Evolutionary conservation across 2,113 vertebrate genomes (phyloP).

Genomic region (Pelmatolapia mariae): DNA sequence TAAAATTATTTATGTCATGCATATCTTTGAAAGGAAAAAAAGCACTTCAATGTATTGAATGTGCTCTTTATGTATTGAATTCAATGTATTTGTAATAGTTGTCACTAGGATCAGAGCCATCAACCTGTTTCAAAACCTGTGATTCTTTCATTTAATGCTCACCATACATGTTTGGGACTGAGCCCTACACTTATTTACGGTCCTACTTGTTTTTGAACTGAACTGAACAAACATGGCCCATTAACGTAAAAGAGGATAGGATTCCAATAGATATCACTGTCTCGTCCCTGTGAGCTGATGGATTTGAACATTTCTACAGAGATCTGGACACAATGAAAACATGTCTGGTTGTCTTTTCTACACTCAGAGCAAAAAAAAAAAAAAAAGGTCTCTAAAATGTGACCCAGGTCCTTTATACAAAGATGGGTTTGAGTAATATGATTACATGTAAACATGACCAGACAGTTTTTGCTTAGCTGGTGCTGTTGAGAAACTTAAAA

Average conservation of each 20-base stretch:
- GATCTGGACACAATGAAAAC: not conserved
- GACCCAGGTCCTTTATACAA: not conserved
- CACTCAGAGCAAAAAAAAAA: not conserved
- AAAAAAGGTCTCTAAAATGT: not conserved
- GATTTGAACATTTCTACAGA: not conserved
- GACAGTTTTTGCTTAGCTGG: not conserved
- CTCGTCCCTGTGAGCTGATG: not conserved
- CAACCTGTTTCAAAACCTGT: not conserved
- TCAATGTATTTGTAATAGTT: not conserved
- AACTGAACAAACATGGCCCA: not conserved
- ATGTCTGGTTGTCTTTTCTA: not conserved
- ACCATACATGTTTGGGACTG: not conserved
- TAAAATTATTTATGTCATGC: not conserved
- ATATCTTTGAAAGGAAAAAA: not conserved
- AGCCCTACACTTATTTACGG: not conserved
- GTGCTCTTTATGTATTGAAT: not conserved
- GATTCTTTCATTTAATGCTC: not conserved
- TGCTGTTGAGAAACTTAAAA: not conserved
- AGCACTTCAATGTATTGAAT: not conserved
- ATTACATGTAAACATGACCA: not conserved
- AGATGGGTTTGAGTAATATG: not conserved
- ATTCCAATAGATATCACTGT: not conserved
- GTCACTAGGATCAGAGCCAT: not conserved
- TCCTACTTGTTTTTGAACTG: not conserved
- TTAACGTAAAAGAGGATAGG: not conserved